Conservation (phyloP, 2,113 vertebrate species). For the Syngnathus scovelli region DNA sequence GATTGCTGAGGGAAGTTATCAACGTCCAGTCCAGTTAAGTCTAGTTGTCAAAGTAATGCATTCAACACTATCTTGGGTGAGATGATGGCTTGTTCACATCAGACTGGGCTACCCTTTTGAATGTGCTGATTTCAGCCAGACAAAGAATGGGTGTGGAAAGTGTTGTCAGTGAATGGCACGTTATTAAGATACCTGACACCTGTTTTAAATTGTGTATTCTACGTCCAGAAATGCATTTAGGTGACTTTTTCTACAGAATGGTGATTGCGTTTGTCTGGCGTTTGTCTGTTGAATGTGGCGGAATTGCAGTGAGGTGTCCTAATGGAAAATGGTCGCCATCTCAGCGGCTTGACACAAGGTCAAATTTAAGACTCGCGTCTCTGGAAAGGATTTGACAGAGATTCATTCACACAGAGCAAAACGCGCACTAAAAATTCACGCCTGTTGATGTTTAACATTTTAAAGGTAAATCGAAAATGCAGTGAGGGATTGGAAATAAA, state of each 20-base stretch:
- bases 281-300: constrained; percentile 25
- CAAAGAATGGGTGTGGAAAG: no score
- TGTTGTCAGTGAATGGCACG: no score
- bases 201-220: no score
- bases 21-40: no score
- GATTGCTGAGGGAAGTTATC: no score
- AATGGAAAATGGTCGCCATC: constrained; percentile 46
- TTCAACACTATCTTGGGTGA: no score
- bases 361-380: constrained; percentile 45
- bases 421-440: constrained; percentile 43
- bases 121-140: no score
- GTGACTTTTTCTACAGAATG: constrained; percentile 15
- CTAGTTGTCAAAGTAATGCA: no score
- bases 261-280: constrained; percentile 11
- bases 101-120: no score
- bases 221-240: constrained; percentile 10
- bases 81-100: no score
- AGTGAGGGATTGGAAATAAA: constrained; percentile 9
- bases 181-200: no score
- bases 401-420: constrained; percentile 37
- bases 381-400: constrained; percentile 65
- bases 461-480: constrained; percentile 31
- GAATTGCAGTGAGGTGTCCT: constrained; percentile 19
- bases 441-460: constrained; percentile 39
- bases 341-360: constrained; percentile 47